phyloP scores from a whole-genome alignment of 2,888 invertebrate genomes.

The Parthenolecanium corni region DNA sequence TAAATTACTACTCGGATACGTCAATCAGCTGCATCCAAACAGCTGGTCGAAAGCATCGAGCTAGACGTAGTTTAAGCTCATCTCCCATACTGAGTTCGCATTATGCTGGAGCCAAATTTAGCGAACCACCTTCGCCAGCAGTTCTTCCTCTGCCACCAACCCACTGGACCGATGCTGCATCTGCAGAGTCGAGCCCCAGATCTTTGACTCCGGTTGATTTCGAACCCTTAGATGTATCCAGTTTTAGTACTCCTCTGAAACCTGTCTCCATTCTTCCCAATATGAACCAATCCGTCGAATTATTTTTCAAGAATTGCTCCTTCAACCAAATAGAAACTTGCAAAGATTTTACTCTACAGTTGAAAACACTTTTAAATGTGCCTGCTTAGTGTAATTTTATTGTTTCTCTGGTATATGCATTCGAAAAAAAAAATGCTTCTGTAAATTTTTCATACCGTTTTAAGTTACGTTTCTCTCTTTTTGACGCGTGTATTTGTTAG shows the following conservation, averaged over 20 bases:
- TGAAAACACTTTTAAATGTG: conserved; percentile 27
- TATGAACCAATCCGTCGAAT: conserved; percentile 23
- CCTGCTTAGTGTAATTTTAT: conserved; percentile 13
- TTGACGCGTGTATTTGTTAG: conserved; percentile 3
- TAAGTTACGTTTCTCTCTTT: conserved; percentile 9
- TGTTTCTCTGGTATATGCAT: not conserved
- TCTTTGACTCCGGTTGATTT: conserved; percentile 17
- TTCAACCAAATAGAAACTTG: conserved; percentile 21
- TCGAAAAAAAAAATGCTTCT: not conserved
- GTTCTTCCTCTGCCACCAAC: conserved; percentile 19
- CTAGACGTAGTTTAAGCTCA: conserved; percentile 21
- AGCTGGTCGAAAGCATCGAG: conserved; percentile 5
- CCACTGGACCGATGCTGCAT: conserved; percentile 2
- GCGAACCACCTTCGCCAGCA: conserved; percentile 20
- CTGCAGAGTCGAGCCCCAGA: conserved; percentile 3
- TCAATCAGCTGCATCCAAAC: conserved; percentile 3
- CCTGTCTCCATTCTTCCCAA: not conserved
- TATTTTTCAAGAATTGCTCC: conserved; percentile 14
- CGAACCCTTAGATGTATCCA: not conserved
- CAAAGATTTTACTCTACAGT: conserved; percentile 10
- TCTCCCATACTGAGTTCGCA: conserved; percentile 17
- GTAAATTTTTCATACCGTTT: not conserved
- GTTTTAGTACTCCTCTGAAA: conserved; percentile 6
- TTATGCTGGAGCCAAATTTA: conserved; percentile 24
- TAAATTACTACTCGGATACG: conserved; percentile 21